Evolutionary conservation across 2,113 vertebrate genomes (phyloP), one percentile per base, ranked within the genome.

Genomic region (Notothenia rossii): DNA sequence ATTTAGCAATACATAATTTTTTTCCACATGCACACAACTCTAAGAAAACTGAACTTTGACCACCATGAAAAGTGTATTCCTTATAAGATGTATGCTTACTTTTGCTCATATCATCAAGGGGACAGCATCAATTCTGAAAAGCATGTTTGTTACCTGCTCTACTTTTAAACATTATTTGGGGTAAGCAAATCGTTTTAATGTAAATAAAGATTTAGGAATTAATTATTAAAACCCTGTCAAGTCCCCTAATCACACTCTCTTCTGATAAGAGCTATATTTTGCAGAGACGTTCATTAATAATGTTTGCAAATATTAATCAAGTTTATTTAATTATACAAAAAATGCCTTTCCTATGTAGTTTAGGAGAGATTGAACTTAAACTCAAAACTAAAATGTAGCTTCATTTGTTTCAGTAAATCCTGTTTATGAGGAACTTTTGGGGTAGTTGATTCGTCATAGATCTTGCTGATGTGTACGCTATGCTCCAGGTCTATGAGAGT

Each of bases 401-500:
- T 65, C 7, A 66, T 55, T 59, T 61, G 10, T 71, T 74, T 67
- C 1, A 59, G 56, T 61, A 56, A 54, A 68, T 45, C 14, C 36
- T 76, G 20, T 62, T 18, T 15, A 50, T 66, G 36, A 77, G 60
- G 36, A 40, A 40, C 36, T 8, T 40, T 81, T 50, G 51, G 56
- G 5, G 29, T 10, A 43, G 40, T 43, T 53, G 46, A 81, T 76
- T 25, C 67, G 45, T 60, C 10, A 0, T 62, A 13, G 40, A 48
- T 73, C 46, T 72, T 25, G 3, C 8, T 61, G 45, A 68, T 61
- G 61, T 18, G 12, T 61, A 8, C 20, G 22, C 43, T 80, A 71
- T 75, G 18, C 10, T 83, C 15, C 33, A 40, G 46, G 65, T 17
- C 73, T 70, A 69, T 71, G 49, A 54, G 58, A 1, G 53, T 81